Conservation (phyloP, 2,888 invertebrate species). For the Mimas tiliae region DNA sequence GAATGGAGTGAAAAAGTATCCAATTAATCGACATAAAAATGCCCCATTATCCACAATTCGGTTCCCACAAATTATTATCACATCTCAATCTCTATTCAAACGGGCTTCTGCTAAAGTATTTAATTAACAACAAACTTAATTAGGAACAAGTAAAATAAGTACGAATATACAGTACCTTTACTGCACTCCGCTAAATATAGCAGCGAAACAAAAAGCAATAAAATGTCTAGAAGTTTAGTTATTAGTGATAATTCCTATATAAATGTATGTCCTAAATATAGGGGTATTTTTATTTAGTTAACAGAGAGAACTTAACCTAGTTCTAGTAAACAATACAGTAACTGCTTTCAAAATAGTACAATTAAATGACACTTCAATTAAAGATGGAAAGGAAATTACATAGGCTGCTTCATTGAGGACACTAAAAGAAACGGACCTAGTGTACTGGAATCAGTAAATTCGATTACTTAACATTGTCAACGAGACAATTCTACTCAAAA, state of each 20-base stretch:
- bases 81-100: no score
- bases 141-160: background rate
- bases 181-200: constrained; percentile 41
- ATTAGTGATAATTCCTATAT: no score
- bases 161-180: constrained; percentile 45
- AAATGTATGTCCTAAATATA: no score
- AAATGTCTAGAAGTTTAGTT: background rate
- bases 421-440: constrained; percentile 26
- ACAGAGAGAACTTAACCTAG: no score
- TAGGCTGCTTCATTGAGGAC: background rate
- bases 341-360: constrained; percentile 4
- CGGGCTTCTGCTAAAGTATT: background rate
- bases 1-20: no score
- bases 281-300: no score
- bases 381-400: constrained; percentile 27
- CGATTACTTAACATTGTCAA: constrained; percentile 50
- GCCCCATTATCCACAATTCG: no score
- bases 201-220: constrained; percentile 42
- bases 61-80: no score
- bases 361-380: constrained; percentile 21
- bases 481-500: constrained; percentile 50
- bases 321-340: constrained; percentile 11
- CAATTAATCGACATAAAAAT: no score
- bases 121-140: background rate
- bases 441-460: constrained; percentile 43